Percentiles rank a stretch among this genome's conserved stretches.
phyloP scores from a whole-genome alignment of 2,797 vertebrate genomes.

The Manis pentadactyla region DNA sequence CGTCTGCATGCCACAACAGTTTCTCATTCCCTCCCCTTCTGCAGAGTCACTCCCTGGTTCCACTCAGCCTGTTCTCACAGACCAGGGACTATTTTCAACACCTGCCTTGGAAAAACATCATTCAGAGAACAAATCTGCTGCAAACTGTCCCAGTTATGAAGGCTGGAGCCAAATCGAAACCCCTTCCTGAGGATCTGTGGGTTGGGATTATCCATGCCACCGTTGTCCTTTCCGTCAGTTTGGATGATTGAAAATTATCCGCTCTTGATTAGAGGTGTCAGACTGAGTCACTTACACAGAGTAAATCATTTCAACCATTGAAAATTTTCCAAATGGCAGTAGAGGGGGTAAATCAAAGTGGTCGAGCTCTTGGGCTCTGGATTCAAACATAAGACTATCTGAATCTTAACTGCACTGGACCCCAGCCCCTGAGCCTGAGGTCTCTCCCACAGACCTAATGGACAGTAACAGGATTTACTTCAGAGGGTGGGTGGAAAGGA shows the following conservation, averaged over 20 bases:
- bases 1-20: neutral
- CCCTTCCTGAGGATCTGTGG: neutral
- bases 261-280: neutral
- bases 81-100: constrained; percentile 20
- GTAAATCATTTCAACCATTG: neutral
- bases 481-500: accelerated
- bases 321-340: neutral
- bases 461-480: neutral
- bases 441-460: neutral
- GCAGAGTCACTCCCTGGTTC: neutral
- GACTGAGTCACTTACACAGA: neutral
- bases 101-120: neutral
- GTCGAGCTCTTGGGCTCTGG: neutral
- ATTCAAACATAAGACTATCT: neutral
- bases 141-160: neutral
- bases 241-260: neutral
- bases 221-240: neutral
- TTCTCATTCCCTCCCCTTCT: neutral
- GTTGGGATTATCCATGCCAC: neutral
- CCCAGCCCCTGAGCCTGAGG: neutral
- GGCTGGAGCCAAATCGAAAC: neutral
- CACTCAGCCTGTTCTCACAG: neutral
- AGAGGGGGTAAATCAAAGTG: neutral
- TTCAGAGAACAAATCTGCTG: neutral
- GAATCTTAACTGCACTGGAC: neutral